Percentiles rank a stretch among this genome's conserved stretches.
These are phyloP conservation scores for Plusia festucae DNA, from an alignment of 2,888 invertebrate genomes.

Conservation along the genomic window DNA sequence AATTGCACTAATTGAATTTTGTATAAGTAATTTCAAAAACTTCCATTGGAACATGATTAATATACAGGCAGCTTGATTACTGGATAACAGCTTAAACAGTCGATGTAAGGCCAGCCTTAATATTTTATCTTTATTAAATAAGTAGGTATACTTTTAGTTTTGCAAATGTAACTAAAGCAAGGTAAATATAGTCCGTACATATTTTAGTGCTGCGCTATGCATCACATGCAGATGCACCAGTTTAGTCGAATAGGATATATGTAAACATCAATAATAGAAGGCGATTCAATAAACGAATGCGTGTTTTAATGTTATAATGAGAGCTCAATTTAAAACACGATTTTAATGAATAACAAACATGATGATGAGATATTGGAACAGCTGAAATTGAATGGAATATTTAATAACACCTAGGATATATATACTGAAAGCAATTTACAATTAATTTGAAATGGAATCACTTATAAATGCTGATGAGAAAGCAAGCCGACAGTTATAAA, in stretches of 20 bases:
- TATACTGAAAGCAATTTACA: conserved; percentile 12
- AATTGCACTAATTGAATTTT: too few species aligned
- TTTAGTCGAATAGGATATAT: background rate
- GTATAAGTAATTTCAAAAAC: too few species aligned
- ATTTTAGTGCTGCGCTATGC: too few species aligned
- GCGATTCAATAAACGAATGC: conserved; percentile 31
- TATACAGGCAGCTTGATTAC: too few species aligned
- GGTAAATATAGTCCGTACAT: too few species aligned
- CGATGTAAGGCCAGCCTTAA: too few species aligned
- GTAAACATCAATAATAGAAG: conserved; percentile 11
- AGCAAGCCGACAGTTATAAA: conserved; percentile 39
- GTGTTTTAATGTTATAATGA: conserved; percentile 35
- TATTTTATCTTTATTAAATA: too few species aligned
- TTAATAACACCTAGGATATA: conserved; percentile 6
- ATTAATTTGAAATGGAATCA: conserved; percentile 15
- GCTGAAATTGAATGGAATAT: conserved; percentile 1
- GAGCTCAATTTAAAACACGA: conserved; percentile 27
- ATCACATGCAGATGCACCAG: too few species aligned
- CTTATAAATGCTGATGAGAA: conserved; percentile 8
- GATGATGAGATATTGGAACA: conserved; percentile 14
- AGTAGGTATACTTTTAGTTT: too few species aligned
- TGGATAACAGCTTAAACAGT: too few species aligned
- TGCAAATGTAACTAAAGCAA: too few species aligned
- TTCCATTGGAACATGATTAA: too few species aligned
- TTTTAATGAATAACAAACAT: conserved; percentile 27